These are phyloP conservation scores for Pterocles orientalis DNA, from an alignment of 2,113 vertebrate genomes.

Conservation along the genomic window DNA sequence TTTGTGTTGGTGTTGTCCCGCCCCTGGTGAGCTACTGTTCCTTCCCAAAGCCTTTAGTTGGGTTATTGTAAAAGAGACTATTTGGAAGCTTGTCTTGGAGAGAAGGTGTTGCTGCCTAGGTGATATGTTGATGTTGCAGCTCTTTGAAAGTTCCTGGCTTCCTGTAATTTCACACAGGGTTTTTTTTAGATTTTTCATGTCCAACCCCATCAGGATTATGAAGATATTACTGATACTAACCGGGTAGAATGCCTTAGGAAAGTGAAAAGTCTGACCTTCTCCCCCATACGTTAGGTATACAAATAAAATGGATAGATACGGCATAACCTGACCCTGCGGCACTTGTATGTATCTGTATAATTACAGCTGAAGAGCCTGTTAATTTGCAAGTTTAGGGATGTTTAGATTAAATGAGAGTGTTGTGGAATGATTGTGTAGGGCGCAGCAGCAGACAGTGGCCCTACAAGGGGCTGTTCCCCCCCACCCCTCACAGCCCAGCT, in stretches of 20 bases:
- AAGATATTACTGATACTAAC: not conserved
- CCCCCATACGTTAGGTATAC: slow-evolving; percentile 3
- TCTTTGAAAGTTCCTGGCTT: not conserved
- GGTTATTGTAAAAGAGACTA: not conserved
- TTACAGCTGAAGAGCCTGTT: slow-evolving; percentile 63
- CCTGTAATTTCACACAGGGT: not conserved
- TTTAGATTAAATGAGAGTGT: slow-evolving; percentile 52
- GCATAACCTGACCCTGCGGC: slow-evolving; percentile 50
- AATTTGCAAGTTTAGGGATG: slow-evolving; percentile 59
- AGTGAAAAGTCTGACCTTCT: not conserved
- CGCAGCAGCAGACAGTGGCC: not conserved
- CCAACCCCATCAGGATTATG: not conserved
- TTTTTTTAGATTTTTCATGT: not conserved
- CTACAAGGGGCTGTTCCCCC: not conserved
- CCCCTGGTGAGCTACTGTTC: fast-evolving
- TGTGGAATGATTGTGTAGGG: slow-evolving; percentile 37
- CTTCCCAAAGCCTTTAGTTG: not conserved
- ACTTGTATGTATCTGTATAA: slow-evolving; percentile 63
- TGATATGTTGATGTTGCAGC: not conserved
- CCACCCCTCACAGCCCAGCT: not conserved
- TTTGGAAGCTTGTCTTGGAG: not conserved
- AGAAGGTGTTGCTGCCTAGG: not conserved
- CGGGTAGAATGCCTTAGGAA: not conserved
- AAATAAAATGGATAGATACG: not conserved
- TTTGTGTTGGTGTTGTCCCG: not conserved